phyloP scores from a whole-genome alignment of 1,140 invertebrate genomes.

The Trachelipus rathkii region DNA sequence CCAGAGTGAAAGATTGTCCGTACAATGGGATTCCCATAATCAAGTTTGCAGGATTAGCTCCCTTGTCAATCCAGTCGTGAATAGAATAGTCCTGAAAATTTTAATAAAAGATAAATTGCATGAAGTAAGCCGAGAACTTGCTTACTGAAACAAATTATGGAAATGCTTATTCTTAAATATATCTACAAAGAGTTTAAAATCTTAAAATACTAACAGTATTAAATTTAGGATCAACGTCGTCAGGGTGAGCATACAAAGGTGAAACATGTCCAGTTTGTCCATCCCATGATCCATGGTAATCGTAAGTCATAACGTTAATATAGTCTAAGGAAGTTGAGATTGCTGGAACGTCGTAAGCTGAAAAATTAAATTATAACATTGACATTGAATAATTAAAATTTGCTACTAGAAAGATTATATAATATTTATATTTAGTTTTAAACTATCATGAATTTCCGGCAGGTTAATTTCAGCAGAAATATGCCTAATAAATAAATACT shows the following conservation, averaged over 20 bases:
- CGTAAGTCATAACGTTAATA: constrained; percentile 56
- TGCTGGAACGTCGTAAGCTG: constrained; percentile 53
- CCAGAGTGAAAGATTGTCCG: constrained; percentile 61
- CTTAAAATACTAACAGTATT: neutral
- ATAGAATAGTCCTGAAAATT: constrained; percentile 56
- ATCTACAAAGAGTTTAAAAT: too few relatives aligned
- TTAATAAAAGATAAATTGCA: too few relatives aligned
- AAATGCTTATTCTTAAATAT: too few relatives aligned
- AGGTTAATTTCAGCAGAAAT: too few relatives aligned
- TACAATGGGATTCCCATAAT: constrained; percentile 63
- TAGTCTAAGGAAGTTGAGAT: constrained; percentile 53
- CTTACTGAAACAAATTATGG: too few relatives aligned
- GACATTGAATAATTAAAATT: neutral
- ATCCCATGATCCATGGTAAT: constrained; percentile 52
- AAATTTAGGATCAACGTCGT: constrained; percentile 46
- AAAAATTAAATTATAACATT: neutral
- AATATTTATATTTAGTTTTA: neutral
- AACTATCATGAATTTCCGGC: too few relatives aligned
- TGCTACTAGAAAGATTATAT: neutral
- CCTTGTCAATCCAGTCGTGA: constrained; percentile 60
- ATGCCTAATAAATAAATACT: too few relatives aligned
- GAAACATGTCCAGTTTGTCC: constrained; percentile 51
- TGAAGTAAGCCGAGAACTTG: too few relatives aligned
- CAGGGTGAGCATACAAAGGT: constrained; percentile 49
- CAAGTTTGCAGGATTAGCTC: constrained; percentile 59